Percentiles rank a stretch among this genome's conserved stretches.
Evolutionary conservation across 2,797 vertebrate genomes (phyloP).

Genomic region (Natrix natrix): DNA sequence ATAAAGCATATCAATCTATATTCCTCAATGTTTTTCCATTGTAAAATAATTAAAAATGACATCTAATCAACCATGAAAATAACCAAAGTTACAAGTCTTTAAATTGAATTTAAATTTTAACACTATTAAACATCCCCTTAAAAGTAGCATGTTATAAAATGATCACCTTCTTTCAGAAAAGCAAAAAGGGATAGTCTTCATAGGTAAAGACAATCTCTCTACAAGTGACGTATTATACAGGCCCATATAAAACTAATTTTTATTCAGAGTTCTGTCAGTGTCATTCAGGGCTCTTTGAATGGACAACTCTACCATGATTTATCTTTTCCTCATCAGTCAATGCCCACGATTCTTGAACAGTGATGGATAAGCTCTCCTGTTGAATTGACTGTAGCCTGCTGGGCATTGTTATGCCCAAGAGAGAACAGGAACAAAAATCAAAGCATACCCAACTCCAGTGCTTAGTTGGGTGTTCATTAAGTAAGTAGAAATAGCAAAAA

Average conservation of each 20-base stretch:
- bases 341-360: constrained; percentile 68
- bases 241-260: constrained; percentile 72
- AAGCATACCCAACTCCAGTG: constrained; percentile 51
- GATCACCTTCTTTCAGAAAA: constrained; percentile 64
- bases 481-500: constrained; percentile 22
- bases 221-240: constrained; percentile 71
- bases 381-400: constrained; percentile 75
- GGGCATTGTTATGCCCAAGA: constrained; percentile 73
- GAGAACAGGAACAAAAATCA: constrained; percentile 57
- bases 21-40: neutral
- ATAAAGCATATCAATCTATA: constrained; percentile 50
- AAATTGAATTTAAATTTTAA: constrained; percentile 62
- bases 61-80: neutral
- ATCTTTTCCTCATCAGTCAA: constrained; percentile 76
- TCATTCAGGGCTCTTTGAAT: constrained; percentile 74
- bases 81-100: constrained; percentile 6
- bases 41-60: neutral
- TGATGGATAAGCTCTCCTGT: constrained; percentile 72
- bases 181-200: constrained; percentile 65
- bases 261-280: constrained; percentile 69
- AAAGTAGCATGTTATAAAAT: constrained; percentile 58
- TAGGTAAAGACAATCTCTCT: constrained; percentile 54
- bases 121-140: constrained; percentile 56
- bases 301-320: constrained; percentile 72
- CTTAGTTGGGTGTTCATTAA: constrained; percentile 52